phyloP scores from a whole-genome alignment of 1,140 invertebrate species.

The Listronotus bonariensis region DNA sequence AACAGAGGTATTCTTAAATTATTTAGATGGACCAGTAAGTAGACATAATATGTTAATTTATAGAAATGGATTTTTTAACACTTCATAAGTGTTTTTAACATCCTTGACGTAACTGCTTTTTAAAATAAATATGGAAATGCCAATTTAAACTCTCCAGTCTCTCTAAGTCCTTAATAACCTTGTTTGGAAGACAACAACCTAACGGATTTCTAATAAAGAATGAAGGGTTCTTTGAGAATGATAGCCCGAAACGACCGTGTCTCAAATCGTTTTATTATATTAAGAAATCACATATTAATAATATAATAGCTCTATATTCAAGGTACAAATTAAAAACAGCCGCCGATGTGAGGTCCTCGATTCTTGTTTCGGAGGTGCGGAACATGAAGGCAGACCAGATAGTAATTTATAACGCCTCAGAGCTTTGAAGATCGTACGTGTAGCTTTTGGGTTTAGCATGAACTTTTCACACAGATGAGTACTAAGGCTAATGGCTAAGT shows the following conservation, averaged over 20 bases:
- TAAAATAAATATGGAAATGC: no score
- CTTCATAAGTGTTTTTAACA: no score
- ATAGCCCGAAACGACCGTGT: slow-evolving; percentile 6
- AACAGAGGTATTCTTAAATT: no score
- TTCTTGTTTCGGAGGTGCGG: slow-evolving; percentile 30
- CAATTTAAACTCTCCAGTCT: no score
- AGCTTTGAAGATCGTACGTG: slow-evolving; percentile 8
- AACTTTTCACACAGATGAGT: not conserved
- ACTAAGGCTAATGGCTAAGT: no score
- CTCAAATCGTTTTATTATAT: slow-evolving; percentile 24
- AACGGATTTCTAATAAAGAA: no score
- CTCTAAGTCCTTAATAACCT: no score
- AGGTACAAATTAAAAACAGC: slow-evolving; percentile 38
- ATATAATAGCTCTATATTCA: slow-evolving; percentile 30
- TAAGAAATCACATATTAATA: slow-evolving; percentile 42
- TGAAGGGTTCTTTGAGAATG: not conserved
- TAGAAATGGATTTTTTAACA: no score
- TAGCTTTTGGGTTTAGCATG: slow-evolving; percentile 2
- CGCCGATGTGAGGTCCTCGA: slow-evolving; percentile 39
- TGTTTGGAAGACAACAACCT: no score
- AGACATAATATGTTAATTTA: no score
- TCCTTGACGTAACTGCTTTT: no score
- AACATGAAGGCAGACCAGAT: slow-evolving; percentile 27
- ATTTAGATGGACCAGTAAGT: no score
- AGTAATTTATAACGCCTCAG: slow-evolving; percentile 32